Evolutionary conservation across 1,140 invertebrate genomes (phyloP).

Genomic region (Zaprionus tsacasi): DNA sequence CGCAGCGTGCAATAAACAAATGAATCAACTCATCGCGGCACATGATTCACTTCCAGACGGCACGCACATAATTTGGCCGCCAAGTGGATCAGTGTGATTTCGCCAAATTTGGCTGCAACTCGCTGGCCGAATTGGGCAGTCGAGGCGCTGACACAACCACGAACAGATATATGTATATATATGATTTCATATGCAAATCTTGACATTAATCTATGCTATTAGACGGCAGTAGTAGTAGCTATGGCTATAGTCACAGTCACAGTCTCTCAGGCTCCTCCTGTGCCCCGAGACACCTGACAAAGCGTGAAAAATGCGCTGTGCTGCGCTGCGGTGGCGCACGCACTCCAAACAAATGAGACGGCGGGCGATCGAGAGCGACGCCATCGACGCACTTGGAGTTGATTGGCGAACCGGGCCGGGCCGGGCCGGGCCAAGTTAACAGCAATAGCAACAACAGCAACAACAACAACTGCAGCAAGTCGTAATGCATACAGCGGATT

Average conservation of each 20-base stretch:
- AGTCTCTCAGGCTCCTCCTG: slow-evolving; percentile 55
- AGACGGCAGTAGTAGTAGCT: slow-evolving; percentile 42
- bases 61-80: slow-evolving; percentile 40
- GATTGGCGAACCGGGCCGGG: slow-evolving; percentile 49
- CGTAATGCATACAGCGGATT: slow-evolving; percentile 45
- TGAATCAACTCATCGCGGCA: slow-evolving; percentile 21
- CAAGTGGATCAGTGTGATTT: slow-evolving; percentile 20
- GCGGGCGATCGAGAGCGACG: slow-evolving; percentile 38
- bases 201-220: slow-evolving; percentile 77
- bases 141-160: slow-evolving; percentile 45
- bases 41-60: slow-evolving; percentile 56
- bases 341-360: slow-evolving; percentile 43
- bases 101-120: slow-evolving; percentile 54
- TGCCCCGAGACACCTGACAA: slow-evolving; percentile 59
- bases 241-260: slow-evolving; percentile 9
- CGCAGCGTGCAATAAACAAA: background rate
- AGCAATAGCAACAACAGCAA: background rate
- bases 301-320: slow-evolving; percentile 70
- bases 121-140: slow-evolving; percentile 45
- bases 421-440: slow-evolving; percentile 14
- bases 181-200: slow-evolving; percentile 82
- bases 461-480: slow-evolving; percentile 19
- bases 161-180: slow-evolving; percentile 65
- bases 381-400: slow-evolving; percentile 46
- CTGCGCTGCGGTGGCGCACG: background rate